These are phyloP conservation scores for Ostrea edulis DNA, from an alignment of 1,140 invertebrate species.

Conservation along the genomic window DNA sequence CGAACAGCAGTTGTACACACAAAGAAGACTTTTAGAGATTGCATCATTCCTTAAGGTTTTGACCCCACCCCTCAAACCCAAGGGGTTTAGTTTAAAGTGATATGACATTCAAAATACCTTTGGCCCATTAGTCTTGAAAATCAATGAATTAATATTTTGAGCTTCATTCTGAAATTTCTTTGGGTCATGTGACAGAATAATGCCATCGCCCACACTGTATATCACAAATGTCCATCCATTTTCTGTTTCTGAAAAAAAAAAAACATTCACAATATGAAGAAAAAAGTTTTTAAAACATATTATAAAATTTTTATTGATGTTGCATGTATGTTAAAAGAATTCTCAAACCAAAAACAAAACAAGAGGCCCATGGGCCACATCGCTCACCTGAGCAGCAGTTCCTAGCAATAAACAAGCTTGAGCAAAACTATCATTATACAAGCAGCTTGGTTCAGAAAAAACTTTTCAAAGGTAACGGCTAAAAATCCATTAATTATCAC, in stretches of 20 bases:
- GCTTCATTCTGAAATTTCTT: constrained; percentile 65
- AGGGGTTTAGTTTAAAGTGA: no score
- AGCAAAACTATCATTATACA: no score
- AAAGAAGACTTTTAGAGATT: no score
- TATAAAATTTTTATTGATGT: neutral
- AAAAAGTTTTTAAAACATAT: neutral
- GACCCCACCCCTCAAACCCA: no score
- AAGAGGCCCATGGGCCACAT: no score
- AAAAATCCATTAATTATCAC: no score
- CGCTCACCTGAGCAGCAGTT: no score
- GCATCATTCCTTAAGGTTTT: no score
- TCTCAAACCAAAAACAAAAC: neutral
- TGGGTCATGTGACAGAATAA: constrained; percentile 70
- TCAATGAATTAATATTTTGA: constrained; percentile 63
- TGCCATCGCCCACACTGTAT: constrained; percentile 76
- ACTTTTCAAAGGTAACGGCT: no score
- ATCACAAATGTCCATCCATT: constrained; percentile 48
- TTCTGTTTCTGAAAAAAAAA: constrained; percentile 18
- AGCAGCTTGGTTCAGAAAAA: no score
- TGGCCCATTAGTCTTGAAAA: constrained; percentile 65
- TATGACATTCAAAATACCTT: constrained; percentile 41
- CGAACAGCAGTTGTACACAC: no score
- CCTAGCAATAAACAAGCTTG: no score
- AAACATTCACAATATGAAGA: neutral
- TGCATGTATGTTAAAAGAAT: neutral